Conservation (phyloP, 1,140 invertebrate species). For the Cephus cinctus region DNA sequence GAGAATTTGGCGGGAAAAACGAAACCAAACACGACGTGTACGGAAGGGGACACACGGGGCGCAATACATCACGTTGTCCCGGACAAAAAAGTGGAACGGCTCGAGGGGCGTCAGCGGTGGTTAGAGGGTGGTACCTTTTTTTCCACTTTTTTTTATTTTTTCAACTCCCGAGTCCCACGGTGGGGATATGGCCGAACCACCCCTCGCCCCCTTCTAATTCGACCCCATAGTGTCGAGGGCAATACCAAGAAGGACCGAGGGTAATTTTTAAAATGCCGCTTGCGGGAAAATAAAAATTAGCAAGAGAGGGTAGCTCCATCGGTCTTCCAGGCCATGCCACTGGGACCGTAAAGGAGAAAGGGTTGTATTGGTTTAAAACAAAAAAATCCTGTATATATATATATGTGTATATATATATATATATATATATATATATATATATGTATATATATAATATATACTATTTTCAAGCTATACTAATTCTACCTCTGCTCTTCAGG, state of each 20-base stretch:
- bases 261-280: conserved; percentile 50
- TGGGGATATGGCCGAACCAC: no score
- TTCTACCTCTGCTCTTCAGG: no score
- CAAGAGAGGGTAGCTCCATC: conserved; percentile 22
- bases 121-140: no score
- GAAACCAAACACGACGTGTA: conserved; percentile 42
- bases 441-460: background rate
- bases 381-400: conserved; percentile 2
- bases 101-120: background rate
- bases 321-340: no score
- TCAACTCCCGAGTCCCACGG: background rate
- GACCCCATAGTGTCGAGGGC: background rate
- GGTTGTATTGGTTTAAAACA: no score
- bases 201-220: no score
- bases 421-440: background rate
- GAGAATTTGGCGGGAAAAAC: conserved; percentile 54
- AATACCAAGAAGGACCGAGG: conserved; percentile 8
- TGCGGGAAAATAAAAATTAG: conserved; percentile 49
- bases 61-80: conserved; percentile 51
- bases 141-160: background rate
- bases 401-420: background rate
- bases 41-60: conserved; percentile 35
- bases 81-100: conserved; percentile 16
- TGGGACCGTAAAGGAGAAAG: no score
- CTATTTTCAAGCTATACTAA: no score